Evolutionary conservation across 1,140 invertebrate genomes (phyloP).

Genomic region (Belonocnema kinseyi): DNA sequence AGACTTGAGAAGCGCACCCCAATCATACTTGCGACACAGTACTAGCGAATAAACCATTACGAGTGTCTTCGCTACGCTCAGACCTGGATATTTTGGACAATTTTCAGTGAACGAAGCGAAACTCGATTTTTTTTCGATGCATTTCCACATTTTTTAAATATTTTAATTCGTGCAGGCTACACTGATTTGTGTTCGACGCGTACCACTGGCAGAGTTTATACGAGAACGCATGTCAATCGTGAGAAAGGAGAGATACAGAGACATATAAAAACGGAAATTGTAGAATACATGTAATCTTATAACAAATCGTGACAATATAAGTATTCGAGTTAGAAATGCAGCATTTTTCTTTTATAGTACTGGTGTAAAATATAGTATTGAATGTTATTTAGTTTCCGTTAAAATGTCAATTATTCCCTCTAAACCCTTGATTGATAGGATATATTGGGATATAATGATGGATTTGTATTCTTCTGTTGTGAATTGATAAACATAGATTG

Average conservation of each 20-base stretch:
- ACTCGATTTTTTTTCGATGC: not conserved
- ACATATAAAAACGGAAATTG: slow-evolving; percentile 48
- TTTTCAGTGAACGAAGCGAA: slow-evolving; percentile 30
- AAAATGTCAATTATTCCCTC: too few species aligned
- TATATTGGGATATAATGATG: too few species aligned
- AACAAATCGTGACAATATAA: slow-evolving; percentile 59
- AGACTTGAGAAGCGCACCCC: not conserved
- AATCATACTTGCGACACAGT: slow-evolving; percentile 22
- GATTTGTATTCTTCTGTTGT: too few species aligned
- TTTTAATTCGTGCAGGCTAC: not conserved
- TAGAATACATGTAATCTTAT: slow-evolving; percentile 54
- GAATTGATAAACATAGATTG: too few species aligned
- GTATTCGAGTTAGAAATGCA: slow-evolving; percentile 50
- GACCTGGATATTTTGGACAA: slow-evolving; percentile 12
- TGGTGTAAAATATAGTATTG: too few species aligned
- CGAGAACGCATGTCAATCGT: slow-evolving; percentile 20
- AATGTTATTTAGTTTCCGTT: too few species aligned
- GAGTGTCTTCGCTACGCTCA: slow-evolving; percentile 28
- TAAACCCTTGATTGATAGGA: too few species aligned
- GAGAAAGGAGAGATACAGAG: slow-evolving; percentile 27
- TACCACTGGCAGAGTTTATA: slow-evolving; percentile 14
- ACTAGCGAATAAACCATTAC: slow-evolving; percentile 55
- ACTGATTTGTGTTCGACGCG: not conserved
- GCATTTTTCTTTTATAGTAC: not conserved
- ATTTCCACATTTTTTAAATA: slow-evolving; percentile 15